Base-by-base conservation (phyloP, 2,797 vertebrate species). In the Girardinus metallicus region DNA sequence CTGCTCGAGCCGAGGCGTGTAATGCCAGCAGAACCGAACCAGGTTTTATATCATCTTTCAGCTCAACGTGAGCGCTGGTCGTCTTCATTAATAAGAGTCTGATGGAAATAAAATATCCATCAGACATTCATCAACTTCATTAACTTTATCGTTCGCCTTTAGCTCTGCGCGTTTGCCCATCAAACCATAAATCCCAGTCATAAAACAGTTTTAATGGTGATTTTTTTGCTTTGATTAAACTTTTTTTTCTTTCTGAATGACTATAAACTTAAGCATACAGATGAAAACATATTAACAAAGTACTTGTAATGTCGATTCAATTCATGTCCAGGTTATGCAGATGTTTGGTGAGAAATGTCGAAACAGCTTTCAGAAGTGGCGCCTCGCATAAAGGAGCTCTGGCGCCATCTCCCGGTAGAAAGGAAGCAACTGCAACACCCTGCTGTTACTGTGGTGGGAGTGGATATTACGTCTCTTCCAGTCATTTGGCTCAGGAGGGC, bases 381-480 rank as follows among this genome's bases (percentile, higher is more conserved):
- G n/a, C 18, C 29, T 8, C 15, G 21, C 23, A 81, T 39, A 1
- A 77, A n/a, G 10, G 92, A 79, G 84, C 73, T 90, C 82, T 89
- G 5, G 0, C 85, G 6, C 93, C 94, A 86, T 87, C 95, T 95
- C 36, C 82, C 60, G 95, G 77, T 72, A 31, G 12, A 0, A 36
- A 6, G 46, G 16, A 9, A n/a, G n/a, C n/a, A 47, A 93, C 78
- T 94, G 78, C 93, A 92, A 3, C 82, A 51, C 1, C 29, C 55
- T 72, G 39, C 29, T 18, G 15, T 60, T 60, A 11, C 53, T 55
- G 53, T 55, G 26, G 49, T 21, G 26, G 9, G 55, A 62, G 16
- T 18, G 4, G 12, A 13, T 60, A 12, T n/a, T 29, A 57, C 5
- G 29, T 16, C n/a, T 62, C 13, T 60, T 31, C 12, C 57, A 16